These are phyloP conservation scores for Agelastica alni DNA, from an alignment of 2,888 invertebrate species.

Conservation along the genomic window DNA sequence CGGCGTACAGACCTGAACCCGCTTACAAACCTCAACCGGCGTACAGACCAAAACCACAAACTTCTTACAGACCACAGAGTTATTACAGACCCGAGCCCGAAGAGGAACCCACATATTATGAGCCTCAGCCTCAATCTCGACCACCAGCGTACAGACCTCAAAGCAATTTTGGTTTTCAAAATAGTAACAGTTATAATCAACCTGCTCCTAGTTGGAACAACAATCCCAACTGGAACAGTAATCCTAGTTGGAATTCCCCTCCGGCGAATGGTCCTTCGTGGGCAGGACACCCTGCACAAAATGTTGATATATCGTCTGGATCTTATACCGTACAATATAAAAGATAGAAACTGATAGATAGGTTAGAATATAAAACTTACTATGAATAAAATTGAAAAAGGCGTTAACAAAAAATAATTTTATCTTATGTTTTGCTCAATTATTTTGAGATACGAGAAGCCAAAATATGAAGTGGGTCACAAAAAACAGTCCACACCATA, in stretches of 20 bases:
- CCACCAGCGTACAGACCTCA: constrained; percentile 51
- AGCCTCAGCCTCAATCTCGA: constrained; percentile 45
- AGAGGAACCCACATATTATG: constrained; percentile 42
- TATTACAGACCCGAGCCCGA: constrained; percentile 45
- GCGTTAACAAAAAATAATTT: no score
- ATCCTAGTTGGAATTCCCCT: constrained; percentile 13
- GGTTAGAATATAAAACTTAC: constrained; percentile 4
- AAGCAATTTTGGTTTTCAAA: constrained; percentile 51
- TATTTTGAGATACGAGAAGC: no score
- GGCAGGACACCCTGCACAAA: constrained; percentile 71
- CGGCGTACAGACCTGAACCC: constrained; percentile 14
- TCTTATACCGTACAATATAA: constrained; percentile 77
- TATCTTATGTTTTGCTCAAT: no score
- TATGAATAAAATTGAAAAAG: no score
- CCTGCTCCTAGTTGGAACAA: constrained; percentile 38
- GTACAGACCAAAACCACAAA: constrained; percentile 51
- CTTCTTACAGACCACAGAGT: constrained; percentile 51
- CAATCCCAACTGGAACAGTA: constrained; percentile 38
- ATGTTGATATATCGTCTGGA: constrained; percentile 73
- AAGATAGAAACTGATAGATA: constrained; percentile 36
- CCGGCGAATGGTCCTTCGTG: constrained; percentile 31
- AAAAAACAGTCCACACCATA: no score
- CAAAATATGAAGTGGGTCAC: no score
- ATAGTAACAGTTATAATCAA: constrained; percentile 34
- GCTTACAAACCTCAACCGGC: constrained; percentile 46